Evolutionary conservation across 2,113 vertebrate species (phyloP), one percentile per base, ranked within the genome.

Genomic region (Forbesichthys papilliferus): DNA sequence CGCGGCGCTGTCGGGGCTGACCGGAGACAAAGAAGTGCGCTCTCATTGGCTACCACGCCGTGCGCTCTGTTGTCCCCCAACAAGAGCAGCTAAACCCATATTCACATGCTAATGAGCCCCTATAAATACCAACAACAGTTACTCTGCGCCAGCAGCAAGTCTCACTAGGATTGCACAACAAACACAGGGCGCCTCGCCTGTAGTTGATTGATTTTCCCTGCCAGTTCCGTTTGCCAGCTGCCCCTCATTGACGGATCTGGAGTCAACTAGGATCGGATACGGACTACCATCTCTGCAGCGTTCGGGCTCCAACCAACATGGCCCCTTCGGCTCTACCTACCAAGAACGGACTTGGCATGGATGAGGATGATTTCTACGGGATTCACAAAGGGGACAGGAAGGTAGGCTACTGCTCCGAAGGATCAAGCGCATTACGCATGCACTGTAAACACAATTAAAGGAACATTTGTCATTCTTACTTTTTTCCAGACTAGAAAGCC

Each of bases 401-500:
- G 94, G 95, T 95, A 90, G 71, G 51, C 9, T 9, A 10, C n/a
- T 8, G n/a, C 13, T 3, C 36, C 36, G 36, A 42, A 42, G 7
- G 9, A 51, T 4, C 13, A 51, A 10, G 11, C 10, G 49, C 5
- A 6, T 33, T 3, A 20, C 12, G 7, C 27, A 27, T 27, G 4
- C 60, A 2, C 70, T 20, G 12, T 36, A 42, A 3, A 64, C 52
- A 20, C 52, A 10, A 27, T 11, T 42, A 53, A 14, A 53, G n/a
- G 3, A 52, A 60, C 4, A 53, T 52, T 58, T 56, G 11, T 69
- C 16, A 34, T 54, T 42, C 9, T 48, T 47, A 9, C 65, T 4
- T 73, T 63, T n/a, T 47, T 58, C 48, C 87, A 96, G 96, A 92
- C 85, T 3, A 90, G 96, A 74, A 98, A 97, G 74, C 96, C 96